Base-by-base conservation (phyloP, 2,888 invertebrate genomes). In the Leptothorax acervorum region DNA sequence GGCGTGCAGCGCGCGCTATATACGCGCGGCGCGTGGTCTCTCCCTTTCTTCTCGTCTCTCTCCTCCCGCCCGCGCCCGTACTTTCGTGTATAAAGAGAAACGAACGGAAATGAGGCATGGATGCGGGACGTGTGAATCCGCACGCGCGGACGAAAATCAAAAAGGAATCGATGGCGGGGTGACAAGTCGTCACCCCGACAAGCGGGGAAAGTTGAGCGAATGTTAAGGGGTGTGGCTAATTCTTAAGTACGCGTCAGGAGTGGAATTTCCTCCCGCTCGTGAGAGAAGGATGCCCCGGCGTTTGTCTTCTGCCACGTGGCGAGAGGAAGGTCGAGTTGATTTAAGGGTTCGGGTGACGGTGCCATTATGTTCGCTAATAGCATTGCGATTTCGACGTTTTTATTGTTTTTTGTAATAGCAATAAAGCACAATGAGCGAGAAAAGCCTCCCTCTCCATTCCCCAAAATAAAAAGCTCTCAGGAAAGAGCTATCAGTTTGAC, bases 11-110 rank as follows among this genome's bases (percentile, higher is more conserved):
- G 60, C 57, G 60, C 45, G 45, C 60, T 70, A 51, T 79, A 84
- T 86, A 81, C 84, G 85, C 84, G 85, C 75, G 82, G 57, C 45
- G 70, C 71, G 79, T 82, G 76, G 76, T 73, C 74, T 66, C 74
- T 71, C 63, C 51, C 73, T 18, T 82, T 51, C 42, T 28, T 15
- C 15, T 39, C 57, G 70, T 57, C 63, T 66, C 68, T 63, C 57
- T 42, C 71, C n/a, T 71, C 11, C 4, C 65, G 45, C 23, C 31
- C 12, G 35, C 65, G 45, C 23, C 31, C 12, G 35, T 15, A 8
- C 28, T 15, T 42, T 31, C 45, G 45, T 6, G 28, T n/a, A 28
- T n/a, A 55, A 51, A 73, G 51, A 51, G 45, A 18, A 15, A 23
- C 18, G 42, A 18, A 45, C 28, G 31, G 11, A 23, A 12, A 23